A percentile compares a stretch with the other conserved stretches of the same genome.
Evolutionary conservation across 2,113 vertebrate genomes (phyloP).

Genomic region (Rhodinocichla rosea): DNA sequence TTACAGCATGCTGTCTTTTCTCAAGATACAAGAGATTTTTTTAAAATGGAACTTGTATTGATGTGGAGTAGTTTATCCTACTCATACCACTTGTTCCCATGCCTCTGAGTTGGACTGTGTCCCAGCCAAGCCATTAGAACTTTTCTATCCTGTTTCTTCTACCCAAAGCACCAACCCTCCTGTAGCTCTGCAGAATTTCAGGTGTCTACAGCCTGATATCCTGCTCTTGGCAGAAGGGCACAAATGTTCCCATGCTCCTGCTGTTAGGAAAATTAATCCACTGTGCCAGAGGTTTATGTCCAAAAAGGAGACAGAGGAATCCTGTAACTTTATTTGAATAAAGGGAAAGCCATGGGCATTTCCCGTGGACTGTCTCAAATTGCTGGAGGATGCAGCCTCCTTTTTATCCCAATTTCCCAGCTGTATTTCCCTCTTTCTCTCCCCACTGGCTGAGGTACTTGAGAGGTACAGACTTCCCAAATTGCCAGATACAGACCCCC

Average conservation of each 20-base stretch:
- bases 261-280: neutral
- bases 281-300: neutral
- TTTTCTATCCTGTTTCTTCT: neutral
- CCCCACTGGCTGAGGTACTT: neutral
- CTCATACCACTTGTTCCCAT: neutral
- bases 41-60: neutral
- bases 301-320: neutral
- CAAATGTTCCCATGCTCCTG: neutral
- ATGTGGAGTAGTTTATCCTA: neutral
- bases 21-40: neutral
- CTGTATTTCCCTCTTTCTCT: neutral
- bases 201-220: accelerated
- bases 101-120: neutral
- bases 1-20: neutral
- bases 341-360: neutral
- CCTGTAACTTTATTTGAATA: neutral
- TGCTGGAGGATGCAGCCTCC: neutral
- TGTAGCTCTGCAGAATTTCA: neutral
- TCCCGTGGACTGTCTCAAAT: neutral
- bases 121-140: neutral
- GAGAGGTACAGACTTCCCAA: neutral
- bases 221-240: neutral
- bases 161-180: neutral
- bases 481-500: neutral
- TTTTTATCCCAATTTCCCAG: accelerated